Conservation (phyloP, 2,113 vertebrate species). For the Bungarus multicinctus region DNA sequence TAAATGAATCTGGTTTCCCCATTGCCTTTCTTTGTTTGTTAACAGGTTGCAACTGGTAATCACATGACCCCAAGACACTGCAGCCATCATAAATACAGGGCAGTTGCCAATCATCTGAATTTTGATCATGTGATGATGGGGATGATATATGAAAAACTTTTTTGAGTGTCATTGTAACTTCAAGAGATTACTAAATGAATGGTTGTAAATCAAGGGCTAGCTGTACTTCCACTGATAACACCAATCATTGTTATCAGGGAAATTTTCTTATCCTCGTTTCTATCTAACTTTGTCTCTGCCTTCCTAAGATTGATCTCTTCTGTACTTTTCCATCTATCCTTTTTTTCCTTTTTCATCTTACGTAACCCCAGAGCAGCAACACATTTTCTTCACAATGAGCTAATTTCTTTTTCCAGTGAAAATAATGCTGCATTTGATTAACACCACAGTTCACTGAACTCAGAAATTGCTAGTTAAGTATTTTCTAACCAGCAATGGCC, state of each 20-base stretch:
- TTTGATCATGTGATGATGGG: neutral
- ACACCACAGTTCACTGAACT: constrained; percentile 39
- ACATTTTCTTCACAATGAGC: constrained; percentile 4
- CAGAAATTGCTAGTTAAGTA: constrained; percentile 40
- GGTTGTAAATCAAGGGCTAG: neutral
- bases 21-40: neutral
- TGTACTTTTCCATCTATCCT: neutral
- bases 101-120: neutral
- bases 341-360: neutral
- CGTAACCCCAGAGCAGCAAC: neutral
- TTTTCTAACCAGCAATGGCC: constrained; percentile 42
- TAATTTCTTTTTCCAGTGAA: constrained; percentile 27
- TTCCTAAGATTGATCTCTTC: neutral
- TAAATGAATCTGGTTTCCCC: neutral
- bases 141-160: neutral
- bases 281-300: neutral
- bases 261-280: neutral
- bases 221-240: neutral
- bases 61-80: too few species aligned
- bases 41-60: neutral
- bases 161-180: neutral
- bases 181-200: neutral
- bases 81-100: neutral
- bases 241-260: neutral
- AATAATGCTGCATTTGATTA: constrained; percentile 48